Conservation (phyloP, 2,113 vertebrate species). For the Symphodus melops region DNA sequence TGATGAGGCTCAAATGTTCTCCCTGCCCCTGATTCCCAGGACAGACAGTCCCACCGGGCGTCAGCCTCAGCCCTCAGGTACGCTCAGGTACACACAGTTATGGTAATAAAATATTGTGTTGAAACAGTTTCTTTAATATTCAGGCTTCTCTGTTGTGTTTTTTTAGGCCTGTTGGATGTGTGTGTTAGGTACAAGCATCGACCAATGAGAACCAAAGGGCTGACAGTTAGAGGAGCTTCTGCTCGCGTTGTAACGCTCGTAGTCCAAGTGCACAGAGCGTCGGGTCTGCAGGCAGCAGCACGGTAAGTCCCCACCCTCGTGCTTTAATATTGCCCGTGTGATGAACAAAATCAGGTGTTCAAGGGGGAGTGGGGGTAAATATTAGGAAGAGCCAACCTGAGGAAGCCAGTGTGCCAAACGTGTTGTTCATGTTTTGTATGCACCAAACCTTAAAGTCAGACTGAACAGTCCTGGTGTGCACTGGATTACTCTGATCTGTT, state of each 20-base stretch:
- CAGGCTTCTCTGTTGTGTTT: conserved; percentile 6
- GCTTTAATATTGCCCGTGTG: neutral
- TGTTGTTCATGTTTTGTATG: too few species aligned
- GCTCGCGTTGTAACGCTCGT: conserved; percentile 84
- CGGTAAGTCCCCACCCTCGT: conserved; percentile 79
- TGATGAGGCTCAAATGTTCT: conserved; percentile 87
- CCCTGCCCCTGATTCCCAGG: conserved; percentile 86
- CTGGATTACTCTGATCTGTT: too few species aligned
- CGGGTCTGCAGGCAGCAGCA: conserved; percentile 92
- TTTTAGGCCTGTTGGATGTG: conserved; percentile 89
- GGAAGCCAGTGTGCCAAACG: too few species aligned
- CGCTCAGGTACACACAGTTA: neutral
- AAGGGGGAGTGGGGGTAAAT: too few species aligned
- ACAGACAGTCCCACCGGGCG: conserved; percentile 73
- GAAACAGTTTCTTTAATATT: neutral
- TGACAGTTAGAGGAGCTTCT: conserved; percentile 68
- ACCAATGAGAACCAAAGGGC: conserved; percentile 65
- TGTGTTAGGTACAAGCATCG: conserved; percentile 87
- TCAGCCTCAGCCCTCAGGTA: conserved; percentile 86
- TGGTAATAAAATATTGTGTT: neutral
- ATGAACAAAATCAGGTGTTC: too few species aligned
- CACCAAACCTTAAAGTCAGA: too few species aligned
- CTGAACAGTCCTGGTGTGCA: too few species aligned
- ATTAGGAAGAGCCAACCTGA: too few species aligned
- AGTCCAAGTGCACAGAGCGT: conserved; percentile 89